phyloP scores from a whole-genome alignment of 2,113 vertebrate genomes.

The Laticauda laticaudata region DNA sequence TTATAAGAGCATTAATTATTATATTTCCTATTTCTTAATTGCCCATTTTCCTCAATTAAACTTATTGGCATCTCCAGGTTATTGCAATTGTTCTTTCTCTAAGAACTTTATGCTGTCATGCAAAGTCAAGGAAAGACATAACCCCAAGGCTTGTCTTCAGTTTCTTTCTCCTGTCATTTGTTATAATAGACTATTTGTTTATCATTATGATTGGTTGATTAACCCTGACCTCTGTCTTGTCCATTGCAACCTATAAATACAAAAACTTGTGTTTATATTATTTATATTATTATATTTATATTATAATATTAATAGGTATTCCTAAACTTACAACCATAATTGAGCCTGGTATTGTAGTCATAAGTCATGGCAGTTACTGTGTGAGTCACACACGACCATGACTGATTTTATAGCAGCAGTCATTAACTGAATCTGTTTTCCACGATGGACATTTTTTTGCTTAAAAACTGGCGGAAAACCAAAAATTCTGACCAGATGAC shows the following conservation, averaged over 20 bases:
- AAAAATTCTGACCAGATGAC: neutral
- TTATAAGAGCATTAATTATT: neutral
- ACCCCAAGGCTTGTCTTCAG: neutral
- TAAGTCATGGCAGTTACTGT: neutral
- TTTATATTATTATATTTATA: too few relatives aligned
- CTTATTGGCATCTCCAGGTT: neutral
- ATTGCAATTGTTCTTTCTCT: neutral
- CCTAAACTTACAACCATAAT: neutral
- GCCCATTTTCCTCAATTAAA: too few relatives aligned
- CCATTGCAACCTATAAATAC: neutral
- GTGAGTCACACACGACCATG: neutral
- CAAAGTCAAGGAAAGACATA: neutral
- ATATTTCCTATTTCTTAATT: neutral
- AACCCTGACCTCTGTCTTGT: neutral
- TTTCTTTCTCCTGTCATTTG: neutral
- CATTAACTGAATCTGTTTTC: neutral
- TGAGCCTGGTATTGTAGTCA: neutral
- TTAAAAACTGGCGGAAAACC: neutral
- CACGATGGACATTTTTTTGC: neutral
- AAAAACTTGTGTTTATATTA: neutral
- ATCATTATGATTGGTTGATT: neutral
- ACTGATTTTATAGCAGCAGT: neutral
- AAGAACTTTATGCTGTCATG: neutral
- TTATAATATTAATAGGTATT: neutral
- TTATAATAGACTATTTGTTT: neutral